Percentiles rank a stretch among this genome's conserved stretches.
Evolutionary conservation across 2,797 vertebrate genomes (phyloP).

Genomic region (Clarias pachynema): DNA sequence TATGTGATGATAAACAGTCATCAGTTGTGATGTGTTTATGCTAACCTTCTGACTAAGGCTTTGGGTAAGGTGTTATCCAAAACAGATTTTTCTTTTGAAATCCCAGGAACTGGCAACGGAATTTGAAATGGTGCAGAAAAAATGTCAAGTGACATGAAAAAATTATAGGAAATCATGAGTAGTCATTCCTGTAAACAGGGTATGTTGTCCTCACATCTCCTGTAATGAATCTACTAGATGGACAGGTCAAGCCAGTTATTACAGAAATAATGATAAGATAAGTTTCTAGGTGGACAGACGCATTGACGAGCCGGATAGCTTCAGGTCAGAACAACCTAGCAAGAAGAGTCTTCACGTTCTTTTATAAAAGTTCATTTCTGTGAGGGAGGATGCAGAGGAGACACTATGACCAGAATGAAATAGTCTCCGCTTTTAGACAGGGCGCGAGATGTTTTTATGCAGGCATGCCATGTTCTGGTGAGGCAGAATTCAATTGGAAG

Average conservation of each 20-base stretch:
- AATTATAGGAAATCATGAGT: background rate
- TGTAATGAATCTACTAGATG: slow-evolving; percentile 7
- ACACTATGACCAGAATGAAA: background rate
- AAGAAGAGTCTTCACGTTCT: background rate
- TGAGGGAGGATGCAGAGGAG: background rate
- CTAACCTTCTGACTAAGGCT: background rate
- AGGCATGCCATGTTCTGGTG: background rate
- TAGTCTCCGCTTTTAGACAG: background rate
- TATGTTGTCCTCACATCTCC: background rate
- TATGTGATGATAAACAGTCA: background rate
- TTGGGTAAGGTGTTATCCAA: background rate
- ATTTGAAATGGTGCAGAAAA: background rate
- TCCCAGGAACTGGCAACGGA: background rate
- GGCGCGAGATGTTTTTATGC: background rate
- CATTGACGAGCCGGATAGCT: slow-evolving; percentile 11
- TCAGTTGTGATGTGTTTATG: background rate
- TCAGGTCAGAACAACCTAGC: slow-evolving; percentile 35
- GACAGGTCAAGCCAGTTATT: slow-evolving; percentile 32
- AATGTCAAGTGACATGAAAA: background rate
- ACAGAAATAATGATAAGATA: slow-evolving; percentile 30
- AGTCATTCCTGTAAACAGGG: background rate
- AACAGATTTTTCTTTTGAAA: background rate
- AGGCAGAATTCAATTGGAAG: background rate
- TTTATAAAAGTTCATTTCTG: background rate
- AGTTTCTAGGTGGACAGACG: background rate